Conservation (phyloP, 2,888 invertebrate species). For the Leucania comma region DNA sequence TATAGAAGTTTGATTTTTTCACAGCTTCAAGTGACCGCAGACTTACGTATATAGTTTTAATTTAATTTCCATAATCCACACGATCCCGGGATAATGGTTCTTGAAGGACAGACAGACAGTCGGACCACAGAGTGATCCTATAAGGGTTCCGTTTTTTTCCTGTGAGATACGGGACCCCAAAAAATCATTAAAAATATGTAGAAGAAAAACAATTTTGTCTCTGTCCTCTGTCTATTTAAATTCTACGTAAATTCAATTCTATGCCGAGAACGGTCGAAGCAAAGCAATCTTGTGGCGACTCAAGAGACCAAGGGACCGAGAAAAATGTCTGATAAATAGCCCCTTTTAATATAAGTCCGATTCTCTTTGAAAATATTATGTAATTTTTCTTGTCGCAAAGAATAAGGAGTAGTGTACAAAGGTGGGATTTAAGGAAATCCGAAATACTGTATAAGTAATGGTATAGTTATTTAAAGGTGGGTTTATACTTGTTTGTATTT, state of each 20-base stretch:
- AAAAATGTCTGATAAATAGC: slow-evolving; percentile 65
- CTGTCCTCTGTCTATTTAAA: slow-evolving; percentile 48
- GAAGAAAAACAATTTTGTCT: slow-evolving; percentile 42
- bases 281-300: slow-evolving; percentile 59
- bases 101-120: too few species aligned
- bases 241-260: slow-evolving; percentile 60
- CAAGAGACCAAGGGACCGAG: slow-evolving; percentile 49
- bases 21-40: neutral
- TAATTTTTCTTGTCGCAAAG: slow-evolving; percentile 38
- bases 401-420: slow-evolving; percentile 19
- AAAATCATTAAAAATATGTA: neutral
- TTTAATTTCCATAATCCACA: too few species aligned
- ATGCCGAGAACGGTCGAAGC: slow-evolving; percentile 40
- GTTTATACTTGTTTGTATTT: slow-evolving; percentile 5
- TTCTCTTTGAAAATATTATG: slow-evolving; percentile 59
- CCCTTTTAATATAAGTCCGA: slow-evolving; percentile 60
- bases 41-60: too few species aligned
- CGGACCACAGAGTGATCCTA: too few species aligned
- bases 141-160: too few species aligned
- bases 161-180: too few species aligned
- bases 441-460: slow-evolving; percentile 16
- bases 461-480: slow-evolving; percentile 1
- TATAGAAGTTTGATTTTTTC: too few species aligned
- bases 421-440: slow-evolving; percentile 25
- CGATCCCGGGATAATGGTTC: too few species aligned